These are phyloP conservation scores for Orthosia gracilis DNA, from an alignment of 2,888 invertebrate genomes.

Conservation along the genomic window DNA sequence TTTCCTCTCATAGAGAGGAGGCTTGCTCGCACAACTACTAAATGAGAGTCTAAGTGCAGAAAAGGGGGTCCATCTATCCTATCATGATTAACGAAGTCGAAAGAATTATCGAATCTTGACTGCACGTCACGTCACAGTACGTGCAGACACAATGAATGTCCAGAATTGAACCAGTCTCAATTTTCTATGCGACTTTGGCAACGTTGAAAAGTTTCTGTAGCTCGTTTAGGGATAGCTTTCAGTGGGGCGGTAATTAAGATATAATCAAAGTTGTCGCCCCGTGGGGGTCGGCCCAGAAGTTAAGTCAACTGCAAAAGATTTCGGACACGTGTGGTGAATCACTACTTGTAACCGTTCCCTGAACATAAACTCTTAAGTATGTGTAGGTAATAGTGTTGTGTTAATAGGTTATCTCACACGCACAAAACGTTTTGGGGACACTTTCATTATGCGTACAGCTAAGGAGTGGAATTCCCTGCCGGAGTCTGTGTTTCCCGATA, in stretches of 20 bases:
- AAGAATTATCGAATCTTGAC: background rate
- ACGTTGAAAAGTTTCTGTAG: slow-evolving; percentile 3
- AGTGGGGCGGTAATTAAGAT: slow-evolving; percentile 28
- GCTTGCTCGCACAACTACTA: no score
- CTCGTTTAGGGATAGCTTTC: background rate
- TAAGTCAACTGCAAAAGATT: slow-evolving; percentile 32
- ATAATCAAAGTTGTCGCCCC: slow-evolving; percentile 52
- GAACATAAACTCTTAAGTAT: background rate
- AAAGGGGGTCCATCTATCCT: no score
- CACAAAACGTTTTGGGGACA: no score
- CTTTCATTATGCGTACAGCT: no score
- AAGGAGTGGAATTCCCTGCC: no score
- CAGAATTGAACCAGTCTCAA: background rate
- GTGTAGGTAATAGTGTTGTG: background rate
- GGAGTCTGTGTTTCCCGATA: no score
- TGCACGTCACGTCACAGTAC: background rate
- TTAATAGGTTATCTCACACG: no score
- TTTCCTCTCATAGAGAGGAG: no score
- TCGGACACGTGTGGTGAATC: slow-evolving; percentile 19
- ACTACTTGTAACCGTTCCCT: background rate
- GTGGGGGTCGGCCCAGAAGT: slow-evolving; percentile 5
- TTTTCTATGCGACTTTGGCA: background rate
- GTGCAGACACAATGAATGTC: background rate
- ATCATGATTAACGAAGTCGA: background rate
- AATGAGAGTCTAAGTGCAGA: no score